A percentile compares a stretch with the other conserved stretches of the same genome.
Evolutionary conservation across 2,113 vertebrate genomes (phyloP).

Genomic region (Arvicanthis niloticus): DNA sequence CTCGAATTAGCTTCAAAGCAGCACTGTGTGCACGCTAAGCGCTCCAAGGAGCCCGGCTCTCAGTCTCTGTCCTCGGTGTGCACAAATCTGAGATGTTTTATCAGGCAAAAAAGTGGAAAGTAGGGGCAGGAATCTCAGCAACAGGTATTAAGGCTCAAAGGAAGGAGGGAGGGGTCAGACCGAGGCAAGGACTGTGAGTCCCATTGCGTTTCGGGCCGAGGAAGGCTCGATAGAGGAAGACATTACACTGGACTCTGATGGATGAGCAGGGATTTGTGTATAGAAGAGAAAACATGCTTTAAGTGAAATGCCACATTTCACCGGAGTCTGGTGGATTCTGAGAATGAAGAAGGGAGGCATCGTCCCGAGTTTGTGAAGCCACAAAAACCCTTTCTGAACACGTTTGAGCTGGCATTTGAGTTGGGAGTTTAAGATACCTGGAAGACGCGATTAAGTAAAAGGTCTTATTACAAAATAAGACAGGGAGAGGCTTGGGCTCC

Average conservation of each 20-base stretch:
- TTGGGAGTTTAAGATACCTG: slow-evolving; percentile 34
- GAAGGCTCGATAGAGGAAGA: not conserved
- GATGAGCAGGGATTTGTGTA: not conserved
- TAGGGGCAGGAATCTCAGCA: not conserved
- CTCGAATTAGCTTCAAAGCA: slow-evolving; percentile 7
- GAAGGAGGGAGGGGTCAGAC: not conserved
- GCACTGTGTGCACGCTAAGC: not conserved
- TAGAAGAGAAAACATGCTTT: not conserved
- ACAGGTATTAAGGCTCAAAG: not conserved
- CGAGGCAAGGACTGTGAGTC: not conserved
- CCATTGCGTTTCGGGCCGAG: not conserved
- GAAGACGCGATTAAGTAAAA: slow-evolving; percentile 27
- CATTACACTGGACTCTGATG: not conserved
- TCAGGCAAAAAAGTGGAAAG: slow-evolving; percentile 4
- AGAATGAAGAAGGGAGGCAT: not conserved
- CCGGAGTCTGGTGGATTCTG: not conserved
- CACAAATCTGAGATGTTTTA: slow-evolving; percentile 17
- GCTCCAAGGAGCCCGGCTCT: not conserved
- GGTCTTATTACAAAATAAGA: slow-evolving; percentile 40
- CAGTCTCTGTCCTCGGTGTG: not conserved
- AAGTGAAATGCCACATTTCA: not conserved
- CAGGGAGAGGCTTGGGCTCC: not conserved
- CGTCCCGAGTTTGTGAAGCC: not conserved
- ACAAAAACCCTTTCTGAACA: slow-evolving; percentile 34
- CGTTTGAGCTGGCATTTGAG: slow-evolving; percentile 20